Percentiles rank a stretch among this genome's conserved stretches.
These are phyloP conservation scores for Luperina nickerlii DNA, from an alignment of 2,888 invertebrate genomes.

Conservation along the genomic window DNA sequence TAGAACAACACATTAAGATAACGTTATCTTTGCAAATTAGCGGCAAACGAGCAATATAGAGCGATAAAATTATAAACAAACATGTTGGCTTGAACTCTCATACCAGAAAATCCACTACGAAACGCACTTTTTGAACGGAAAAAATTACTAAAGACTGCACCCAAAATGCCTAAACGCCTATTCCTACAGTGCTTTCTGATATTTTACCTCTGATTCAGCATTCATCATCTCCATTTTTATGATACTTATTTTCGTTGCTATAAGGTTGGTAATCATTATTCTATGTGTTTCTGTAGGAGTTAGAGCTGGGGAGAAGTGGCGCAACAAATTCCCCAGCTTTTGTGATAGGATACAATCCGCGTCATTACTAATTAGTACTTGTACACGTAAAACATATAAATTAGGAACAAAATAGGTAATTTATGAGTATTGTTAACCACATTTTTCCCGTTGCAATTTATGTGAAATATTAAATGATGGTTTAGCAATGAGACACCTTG, in stretches of 20 bases:
- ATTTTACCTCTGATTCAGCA: not conserved
- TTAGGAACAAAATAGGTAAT: not conserved
- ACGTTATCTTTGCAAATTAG: constrained; percentile 32
- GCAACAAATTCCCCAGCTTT: not conserved
- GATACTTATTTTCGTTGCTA: not conserved
- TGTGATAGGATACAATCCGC: not conserved
- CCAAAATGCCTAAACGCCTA: no score
- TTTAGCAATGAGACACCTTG: not conserved
- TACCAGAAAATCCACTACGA: not conserved
- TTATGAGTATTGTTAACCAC: no score
- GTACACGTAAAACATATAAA: constrained; percentile 2
- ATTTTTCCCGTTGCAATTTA: constrained; percentile 20
- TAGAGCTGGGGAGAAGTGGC: not conserved
- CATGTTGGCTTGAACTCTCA: not conserved
- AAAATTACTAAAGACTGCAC: not conserved
- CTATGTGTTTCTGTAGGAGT: not conserved
- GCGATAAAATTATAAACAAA: constrained; percentile 37
- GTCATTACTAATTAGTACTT: not conserved
- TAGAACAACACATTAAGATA: constrained; percentile 36
- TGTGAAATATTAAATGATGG: constrained; percentile 7
- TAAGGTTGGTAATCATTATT: not conserved
- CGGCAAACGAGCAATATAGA: constrained; percentile 12
- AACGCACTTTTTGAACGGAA: not conserved
- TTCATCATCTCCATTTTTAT: no score
- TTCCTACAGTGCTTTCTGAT: not conserved